Percentiles rank a stretch among this genome's conserved stretches.
Evolutionary conservation across 1,140 invertebrate genomes (phyloP).

Genomic region (Bombus waltoni): DNA sequence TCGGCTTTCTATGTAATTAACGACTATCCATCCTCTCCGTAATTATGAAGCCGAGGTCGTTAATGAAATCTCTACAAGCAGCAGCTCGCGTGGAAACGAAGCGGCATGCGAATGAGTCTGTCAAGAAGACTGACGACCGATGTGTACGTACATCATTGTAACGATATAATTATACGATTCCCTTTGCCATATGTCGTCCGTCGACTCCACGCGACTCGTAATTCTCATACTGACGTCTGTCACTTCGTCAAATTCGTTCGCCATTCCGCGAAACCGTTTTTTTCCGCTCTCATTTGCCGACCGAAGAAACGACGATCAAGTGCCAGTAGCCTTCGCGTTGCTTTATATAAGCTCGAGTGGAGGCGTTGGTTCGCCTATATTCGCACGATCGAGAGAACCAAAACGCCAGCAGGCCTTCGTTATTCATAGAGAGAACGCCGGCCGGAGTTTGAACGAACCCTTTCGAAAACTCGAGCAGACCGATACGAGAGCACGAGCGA

Average conservation of each 20-base stretch:
- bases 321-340: background rate
- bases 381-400: background rate
- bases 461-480: background rate
- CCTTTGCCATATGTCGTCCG: slow-evolving; percentile 22
- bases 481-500: background rate
- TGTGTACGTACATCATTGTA: slow-evolving; percentile 27
- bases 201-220: background rate
- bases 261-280: background rate
- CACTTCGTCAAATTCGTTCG: background rate
- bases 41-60: slow-evolving; percentile 25
- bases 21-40: slow-evolving; percentile 36
- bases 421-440: background rate
- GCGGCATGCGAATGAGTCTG: slow-evolving; percentile 36
- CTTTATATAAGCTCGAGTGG: background rate
- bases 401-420: background rate
- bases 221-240: too few species aligned
- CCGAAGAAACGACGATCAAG: background rate
- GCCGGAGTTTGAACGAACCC: background rate
- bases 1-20: slow-evolving; percentile 53
- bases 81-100: slow-evolving; percentile 26
- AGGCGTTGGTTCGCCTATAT: background rate
- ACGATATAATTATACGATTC: slow-evolving; percentile 46
- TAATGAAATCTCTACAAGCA: slow-evolving; percentile 56
- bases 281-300: background rate
- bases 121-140: slow-evolving; percentile 55